phyloP scores from a whole-genome alignment of 2,113 vertebrate species.

The Gymnarchus niloticus region DNA sequence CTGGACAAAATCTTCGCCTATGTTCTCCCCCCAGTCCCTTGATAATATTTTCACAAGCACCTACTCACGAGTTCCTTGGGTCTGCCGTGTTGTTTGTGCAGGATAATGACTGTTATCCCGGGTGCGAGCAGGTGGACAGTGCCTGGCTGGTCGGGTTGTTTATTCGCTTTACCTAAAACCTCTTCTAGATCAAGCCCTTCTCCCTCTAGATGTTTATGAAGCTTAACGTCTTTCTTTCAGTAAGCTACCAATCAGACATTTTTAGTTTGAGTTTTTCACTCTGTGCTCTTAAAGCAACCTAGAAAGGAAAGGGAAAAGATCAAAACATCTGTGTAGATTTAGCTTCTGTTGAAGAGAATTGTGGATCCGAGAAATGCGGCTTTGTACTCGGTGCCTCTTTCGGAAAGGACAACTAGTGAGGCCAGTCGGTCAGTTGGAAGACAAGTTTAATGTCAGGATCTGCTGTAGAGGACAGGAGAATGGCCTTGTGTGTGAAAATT shows the following conservation, averaged over 20 bases:
- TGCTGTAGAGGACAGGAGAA: not conserved
- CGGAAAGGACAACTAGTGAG: not conserved
- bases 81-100: not conserved
- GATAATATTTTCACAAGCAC: not conserved
- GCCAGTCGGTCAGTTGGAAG: not conserved
- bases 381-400: not conserved
- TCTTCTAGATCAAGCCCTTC: not conserved
- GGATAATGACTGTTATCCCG: too few relatives aligned
- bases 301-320: not conserved
- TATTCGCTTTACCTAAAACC: not conserved
- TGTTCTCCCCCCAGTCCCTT: not conserved
- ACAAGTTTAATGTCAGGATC: not conserved
- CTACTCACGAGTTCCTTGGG: not conserved
- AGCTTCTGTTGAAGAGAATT: not conserved
- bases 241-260: not conserved
- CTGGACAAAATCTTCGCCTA: not conserved
- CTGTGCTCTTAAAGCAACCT: not conserved
- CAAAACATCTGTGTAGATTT: not conserved
- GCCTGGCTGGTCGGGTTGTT: not conserved
- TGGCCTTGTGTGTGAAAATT: too few relatives aligned
- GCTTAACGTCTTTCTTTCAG: not conserved
- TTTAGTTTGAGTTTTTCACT: not conserved
- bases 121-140: not conserved
- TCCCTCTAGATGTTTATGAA: not conserved
- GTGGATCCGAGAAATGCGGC: not conserved